A percentile compares a stretch with the other conserved stretches of the same genome.
phyloP scores from a whole-genome alignment of 2,888 invertebrate genomes.

The Gnatocerus cornutus region DNA sequence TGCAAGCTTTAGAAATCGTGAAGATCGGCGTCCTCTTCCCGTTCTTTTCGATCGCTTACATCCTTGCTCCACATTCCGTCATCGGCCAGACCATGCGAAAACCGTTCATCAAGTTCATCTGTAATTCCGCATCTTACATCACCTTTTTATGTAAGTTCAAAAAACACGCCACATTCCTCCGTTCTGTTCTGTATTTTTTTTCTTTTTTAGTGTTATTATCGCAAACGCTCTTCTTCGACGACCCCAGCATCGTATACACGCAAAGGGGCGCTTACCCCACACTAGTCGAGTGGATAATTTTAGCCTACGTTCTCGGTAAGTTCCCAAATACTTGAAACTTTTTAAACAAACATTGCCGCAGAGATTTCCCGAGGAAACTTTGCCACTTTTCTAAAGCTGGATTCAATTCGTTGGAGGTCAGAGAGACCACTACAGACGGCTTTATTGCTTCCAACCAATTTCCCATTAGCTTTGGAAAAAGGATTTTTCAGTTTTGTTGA shows the following conservation, averaged over 20 bases:
- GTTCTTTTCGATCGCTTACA: conserved; percentile 92
- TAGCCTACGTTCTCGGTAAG: conserved; percentile 96
- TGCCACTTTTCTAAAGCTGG: conserved; percentile 18
- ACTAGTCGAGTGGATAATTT: conserved; percentile 95
- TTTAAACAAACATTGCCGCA: conserved; percentile 27
- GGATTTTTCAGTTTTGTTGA: conserved; percentile 20
- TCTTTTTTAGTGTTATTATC: conserved; percentile 86
- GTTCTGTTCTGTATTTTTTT: neutral
- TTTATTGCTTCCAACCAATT: conserved; percentile 12
- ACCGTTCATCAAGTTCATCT: conserved; percentile 99
- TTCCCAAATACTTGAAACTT: conserved; percentile 49
- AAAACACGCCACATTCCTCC: too few species aligned
- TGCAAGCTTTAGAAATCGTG: conserved; percentile 93
- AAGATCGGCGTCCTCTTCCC: conserved; percentile 96
- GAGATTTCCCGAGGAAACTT: conserved; percentile 14
- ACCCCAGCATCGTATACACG: conserved; percentile 73
- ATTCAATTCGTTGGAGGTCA: conserved; percentile 6
- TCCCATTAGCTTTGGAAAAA: conserved; percentile 13
- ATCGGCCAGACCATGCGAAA: conserved; percentile 95
- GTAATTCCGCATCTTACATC: conserved; percentile 98
- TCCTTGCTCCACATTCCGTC: conserved; percentile 92
- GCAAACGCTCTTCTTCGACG: conserved; percentile 81
- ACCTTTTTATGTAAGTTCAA: conserved; percentile 94
- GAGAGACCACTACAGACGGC: conserved; percentile 12
- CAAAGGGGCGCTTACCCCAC: conserved; percentile 94